A percentile compares a stretch with the other conserved stretches of the same genome.
phyloP scores from a whole-genome alignment of 2,113 vertebrate species.

The Daubentonia madagascariensis region DNA sequence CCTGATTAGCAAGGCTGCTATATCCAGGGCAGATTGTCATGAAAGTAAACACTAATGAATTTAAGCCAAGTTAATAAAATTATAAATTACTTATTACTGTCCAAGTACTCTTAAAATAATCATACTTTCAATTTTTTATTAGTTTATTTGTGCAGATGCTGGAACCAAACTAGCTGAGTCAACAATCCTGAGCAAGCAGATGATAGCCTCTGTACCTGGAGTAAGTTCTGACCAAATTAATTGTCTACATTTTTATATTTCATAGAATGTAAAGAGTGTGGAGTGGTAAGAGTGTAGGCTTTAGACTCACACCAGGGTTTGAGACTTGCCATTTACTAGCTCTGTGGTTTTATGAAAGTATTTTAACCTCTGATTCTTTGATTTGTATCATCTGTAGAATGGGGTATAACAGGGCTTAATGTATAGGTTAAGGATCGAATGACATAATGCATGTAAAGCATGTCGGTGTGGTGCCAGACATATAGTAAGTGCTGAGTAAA shows the following conservation, averaged over 20 bases:
- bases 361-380: not conserved
- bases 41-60: constrained; percentile 57
- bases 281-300: not conserved
- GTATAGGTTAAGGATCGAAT: not conserved
- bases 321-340: not conserved
- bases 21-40: constrained; percentile 28
- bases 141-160: constrained; percentile 99
- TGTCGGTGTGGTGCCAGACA: not conserved
- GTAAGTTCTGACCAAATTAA: constrained; percentile 84
- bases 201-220: constrained; percentile 94
- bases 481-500: not conserved
- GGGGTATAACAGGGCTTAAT: not conserved
- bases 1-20: not conserved
- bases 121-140: constrained; percentile 77
- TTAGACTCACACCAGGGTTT: not conserved
- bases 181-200: constrained; percentile 98
- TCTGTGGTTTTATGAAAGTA: not conserved
- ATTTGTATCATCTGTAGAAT: not conserved
- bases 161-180: constrained; percentile 97
- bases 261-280: not conserved
- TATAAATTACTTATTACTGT: constrained; percentile 66
- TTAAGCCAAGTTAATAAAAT: constrained; percentile 65
- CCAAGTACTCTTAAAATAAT: constrained; percentile 69
- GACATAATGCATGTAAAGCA: not conserved
- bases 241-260: not conserved